phyloP scores from a whole-genome alignment of 2,797 vertebrate species.

The Rhynchotus rufescens region DNA sequence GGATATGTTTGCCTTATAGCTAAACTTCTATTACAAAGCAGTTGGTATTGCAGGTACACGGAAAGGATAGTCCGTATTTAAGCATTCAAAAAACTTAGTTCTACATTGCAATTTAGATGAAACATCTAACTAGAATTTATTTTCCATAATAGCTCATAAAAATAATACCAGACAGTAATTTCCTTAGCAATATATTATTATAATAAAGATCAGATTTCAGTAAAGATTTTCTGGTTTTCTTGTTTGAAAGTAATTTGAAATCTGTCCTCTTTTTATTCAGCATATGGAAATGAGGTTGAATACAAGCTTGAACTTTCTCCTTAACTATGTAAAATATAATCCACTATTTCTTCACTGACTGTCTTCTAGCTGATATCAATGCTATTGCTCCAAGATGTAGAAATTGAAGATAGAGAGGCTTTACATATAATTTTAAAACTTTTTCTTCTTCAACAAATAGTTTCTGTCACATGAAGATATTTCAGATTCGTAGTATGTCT shows the following conservation, averaged over 20 bases:
- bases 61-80: neutral
- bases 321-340: neutral
- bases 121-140: neutral
- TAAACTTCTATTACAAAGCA: accelerated
- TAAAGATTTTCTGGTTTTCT: constrained; percentile 3
- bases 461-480: neutral
- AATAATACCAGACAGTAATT: constrained; percentile 25
- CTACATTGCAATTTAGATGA: neutral
- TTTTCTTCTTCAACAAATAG: neutral
- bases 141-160: neutral
- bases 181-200: neutral
- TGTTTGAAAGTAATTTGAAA: constrained; percentile 8
- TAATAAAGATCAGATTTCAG: constrained; percentile 46
- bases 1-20: accelerated
- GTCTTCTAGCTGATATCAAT: neutral
- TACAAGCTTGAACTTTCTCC: neutral
- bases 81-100: neutral
- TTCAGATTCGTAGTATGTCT: neutral
- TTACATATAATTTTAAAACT: neutral
- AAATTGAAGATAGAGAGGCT: neutral
- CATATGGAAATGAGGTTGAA: constrained; percentile 2
- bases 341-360: neutral
- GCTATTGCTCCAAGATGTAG: neutral
- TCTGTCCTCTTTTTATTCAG: neutral
- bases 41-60: accelerated